Evolutionary conservation across 2,113 vertebrate species (phyloP), one percentile per base, ranked within the genome.

Genomic region (Nibea coibor): DNA sequence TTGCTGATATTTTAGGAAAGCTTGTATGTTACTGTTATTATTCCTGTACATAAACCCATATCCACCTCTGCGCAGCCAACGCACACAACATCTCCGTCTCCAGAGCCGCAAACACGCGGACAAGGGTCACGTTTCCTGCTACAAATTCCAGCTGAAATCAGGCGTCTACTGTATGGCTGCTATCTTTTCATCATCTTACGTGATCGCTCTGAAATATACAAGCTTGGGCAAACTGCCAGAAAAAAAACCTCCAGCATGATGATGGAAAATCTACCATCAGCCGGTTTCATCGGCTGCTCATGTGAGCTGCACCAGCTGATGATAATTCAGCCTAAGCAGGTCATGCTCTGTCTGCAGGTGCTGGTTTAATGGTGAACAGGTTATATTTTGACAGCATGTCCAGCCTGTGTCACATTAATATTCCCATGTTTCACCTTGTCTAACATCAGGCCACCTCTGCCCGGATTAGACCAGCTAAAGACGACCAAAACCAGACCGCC

Each of bases 1-100:
- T 57, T 86, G 8, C 24, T 66, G 50, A 83, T 88, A 85, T 83
- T 72, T 82, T 64, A 28, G 61, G 68, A 82, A 76, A 73, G 54
- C 59, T 54, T 54, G 19, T 24, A 72, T 51, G 61, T 78, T 83
- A 79, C 51, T 39, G n/a, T 61, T 45, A 74, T 73, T 75, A 79
- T 61, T 69, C 50, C 61, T 6, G 56, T 19, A 72, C 12, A 64
- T 47, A 16, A 76, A 14, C 7, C 28, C 10, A 59, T 74, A 84
- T 73, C 68, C 10, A 56, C 62, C 47, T 67, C 5, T 42, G 63
- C 28, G 53, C 17, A 17, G 51, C 22, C 14, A 58, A 75, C 56
- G 26, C 45, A 70, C 10, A 64, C 48, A 26, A 10, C 22, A 16
- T 42, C 16, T 53, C 62, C 16, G 14, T 57, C 8, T 69, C 19